phyloP scores from a whole-genome alignment of 1,140 invertebrate species.

The Platyscapa corneri region DNA sequence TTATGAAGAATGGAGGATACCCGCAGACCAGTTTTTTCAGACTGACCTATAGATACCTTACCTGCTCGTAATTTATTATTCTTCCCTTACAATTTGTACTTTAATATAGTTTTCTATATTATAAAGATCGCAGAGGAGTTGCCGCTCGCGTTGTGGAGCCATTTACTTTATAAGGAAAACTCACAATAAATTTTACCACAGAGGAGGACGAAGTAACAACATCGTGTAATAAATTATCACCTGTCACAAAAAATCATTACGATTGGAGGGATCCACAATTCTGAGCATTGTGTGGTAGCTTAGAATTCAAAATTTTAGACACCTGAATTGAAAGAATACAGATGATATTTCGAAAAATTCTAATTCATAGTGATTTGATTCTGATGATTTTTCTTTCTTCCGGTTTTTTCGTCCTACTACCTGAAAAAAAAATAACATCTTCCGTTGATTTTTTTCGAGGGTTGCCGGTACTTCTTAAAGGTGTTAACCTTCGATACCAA shows the following conservation, averaged over 20 bases:
- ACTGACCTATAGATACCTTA: conserved; percentile 1
- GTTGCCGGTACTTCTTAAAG: background rate
- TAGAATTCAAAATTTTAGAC: background rate
- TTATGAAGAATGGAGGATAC: conserved; percentile 28
- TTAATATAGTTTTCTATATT: conserved; percentile 20
- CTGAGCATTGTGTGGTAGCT: background rate
- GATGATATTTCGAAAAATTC: background rate
- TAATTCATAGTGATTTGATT: background rate
- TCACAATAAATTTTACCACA: background rate
- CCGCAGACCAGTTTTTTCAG: conserved; percentile 29
- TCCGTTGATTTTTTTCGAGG: background rate
- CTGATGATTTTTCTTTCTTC: background rate
- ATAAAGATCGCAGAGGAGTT: background rate
- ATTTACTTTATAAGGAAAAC: background rate
- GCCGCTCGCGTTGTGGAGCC: background rate
- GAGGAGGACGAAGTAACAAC: background rate
- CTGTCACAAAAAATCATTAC: background rate
- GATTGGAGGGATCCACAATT: background rate
- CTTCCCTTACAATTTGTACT: background rate
- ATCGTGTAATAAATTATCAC: background rate
- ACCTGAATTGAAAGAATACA: background rate
- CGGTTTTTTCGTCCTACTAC: background rate
- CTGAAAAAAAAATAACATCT: background rate
- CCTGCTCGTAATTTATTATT: conserved; percentile 24
- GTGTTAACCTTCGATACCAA: too few relatives aligned